Evolutionary conservation across 1,140 invertebrate genomes (phyloP).

Genomic region (Drosophila bipectinata): DNA sequence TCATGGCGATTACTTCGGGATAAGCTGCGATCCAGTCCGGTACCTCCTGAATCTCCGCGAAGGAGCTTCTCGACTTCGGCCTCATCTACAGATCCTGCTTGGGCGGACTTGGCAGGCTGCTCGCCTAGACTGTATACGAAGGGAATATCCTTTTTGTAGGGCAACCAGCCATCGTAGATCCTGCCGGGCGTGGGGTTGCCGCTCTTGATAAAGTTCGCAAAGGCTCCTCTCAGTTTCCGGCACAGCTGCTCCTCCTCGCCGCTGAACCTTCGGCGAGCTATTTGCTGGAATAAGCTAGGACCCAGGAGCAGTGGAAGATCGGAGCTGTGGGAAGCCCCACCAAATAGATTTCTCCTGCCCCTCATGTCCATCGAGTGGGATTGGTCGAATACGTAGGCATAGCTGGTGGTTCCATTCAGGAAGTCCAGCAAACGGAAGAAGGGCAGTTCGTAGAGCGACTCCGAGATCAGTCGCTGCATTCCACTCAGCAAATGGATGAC

Average conservation of each 20-base stretch:
- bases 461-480: conserved; percentile 76
- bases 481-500: conserved; percentile 60
- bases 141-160: conserved; percentile 85
- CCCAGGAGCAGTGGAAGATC: conserved; percentile 88
- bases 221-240: conserved; percentile 85
- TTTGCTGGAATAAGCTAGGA: conserved; percentile 87
- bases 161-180: conserved; percentile 85
- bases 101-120: conserved; percentile 41
- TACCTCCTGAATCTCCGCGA: conserved; percentile 16
- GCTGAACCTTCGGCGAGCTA: conserved; percentile 85
- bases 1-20: conserved; percentile 65
- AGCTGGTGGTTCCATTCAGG: conserved; percentile 74
- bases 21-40: conserved; percentile 58
- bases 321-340: conserved; percentile 86
- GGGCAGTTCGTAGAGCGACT: conserved; percentile 73
- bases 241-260: conserved; percentile 86
- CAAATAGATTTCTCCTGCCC: conserved; percentile 75
- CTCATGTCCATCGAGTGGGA: conserved; percentile 80
- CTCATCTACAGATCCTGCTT: conserved; percentile 31
- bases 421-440: conserved; percentile 69
- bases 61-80: conserved; percentile 58
- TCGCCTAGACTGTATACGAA: conserved; percentile 84
- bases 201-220: conserved; percentile 87
- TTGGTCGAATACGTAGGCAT: conserved; percentile 84
- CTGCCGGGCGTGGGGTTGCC: conserved; percentile 86